phyloP scores from a whole-genome alignment of 2,797 vertebrate genomes.

The Pseudopleuronectes americanus region DNA sequence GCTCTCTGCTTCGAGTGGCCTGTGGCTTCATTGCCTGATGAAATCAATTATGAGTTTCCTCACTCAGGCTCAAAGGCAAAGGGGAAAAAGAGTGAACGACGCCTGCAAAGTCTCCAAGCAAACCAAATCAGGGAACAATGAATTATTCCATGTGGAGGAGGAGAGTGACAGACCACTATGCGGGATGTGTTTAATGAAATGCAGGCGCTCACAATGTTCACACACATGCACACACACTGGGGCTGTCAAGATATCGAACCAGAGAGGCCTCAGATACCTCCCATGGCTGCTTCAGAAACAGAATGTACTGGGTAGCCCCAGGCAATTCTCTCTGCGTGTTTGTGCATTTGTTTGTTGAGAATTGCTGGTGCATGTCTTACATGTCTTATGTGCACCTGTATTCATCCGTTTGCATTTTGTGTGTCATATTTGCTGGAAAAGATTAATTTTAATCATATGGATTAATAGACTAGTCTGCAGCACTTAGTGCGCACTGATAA shows the following conservation, averaged over 20 bases:
- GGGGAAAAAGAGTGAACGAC: neutral
- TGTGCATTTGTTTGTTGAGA: conserved; percentile 63
- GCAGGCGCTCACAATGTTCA: conserved; percentile 51
- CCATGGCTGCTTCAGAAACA: conserved; percentile 73
- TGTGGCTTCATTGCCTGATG: conserved; percentile 59
- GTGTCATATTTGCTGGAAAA: conserved; percentile 1
- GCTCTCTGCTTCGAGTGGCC: conserved; percentile 50
- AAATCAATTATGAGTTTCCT: conserved; percentile 83
- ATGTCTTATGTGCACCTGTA: conserved; percentile 15
- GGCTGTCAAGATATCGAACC: conserved; percentile 79
- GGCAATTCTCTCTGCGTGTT: conserved; percentile 74
- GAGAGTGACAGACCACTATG: conserved; percentile 51
- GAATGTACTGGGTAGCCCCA: conserved; percentile 81
- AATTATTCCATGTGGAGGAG: conserved; percentile 68
- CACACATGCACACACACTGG: conserved; percentile 38
- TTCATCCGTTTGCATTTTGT: conserved; percentile 4
- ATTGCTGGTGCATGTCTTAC: conserved; percentile 35
- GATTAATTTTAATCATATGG: neutral
- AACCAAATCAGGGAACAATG: conserved; percentile 61
- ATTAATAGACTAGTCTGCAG: neutral
- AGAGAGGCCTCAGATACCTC: conserved; percentile 73
- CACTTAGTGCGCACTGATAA: conserved; percentile 12
- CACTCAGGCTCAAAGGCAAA: conserved; percentile 36
- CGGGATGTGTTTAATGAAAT: conserved; percentile 77
- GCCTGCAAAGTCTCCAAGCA: conserved; percentile 38